phyloP scores from a whole-genome alignment of 2,797 vertebrate genomes.

The Myotis myotis region DNA sequence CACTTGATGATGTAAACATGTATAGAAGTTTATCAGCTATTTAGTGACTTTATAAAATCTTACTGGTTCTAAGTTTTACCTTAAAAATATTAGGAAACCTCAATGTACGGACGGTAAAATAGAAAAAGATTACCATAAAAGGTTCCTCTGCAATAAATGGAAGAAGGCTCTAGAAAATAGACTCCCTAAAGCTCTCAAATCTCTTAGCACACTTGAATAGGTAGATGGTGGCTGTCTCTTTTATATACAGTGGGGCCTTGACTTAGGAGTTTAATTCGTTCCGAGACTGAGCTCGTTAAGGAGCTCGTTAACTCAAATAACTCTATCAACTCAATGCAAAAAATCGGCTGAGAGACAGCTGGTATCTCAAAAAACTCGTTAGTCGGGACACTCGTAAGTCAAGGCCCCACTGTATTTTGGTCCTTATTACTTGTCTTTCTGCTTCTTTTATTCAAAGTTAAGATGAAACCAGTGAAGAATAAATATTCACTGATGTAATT shows the following conservation, averaged over 20 bases:
- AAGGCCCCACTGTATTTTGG: not conserved
- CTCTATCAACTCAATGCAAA: too few species aligned
- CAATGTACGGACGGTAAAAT: not conserved
- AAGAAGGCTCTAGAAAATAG: not conserved
- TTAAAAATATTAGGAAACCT: not conserved
- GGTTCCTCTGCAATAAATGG: not conserved
- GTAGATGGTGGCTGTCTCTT: not conserved
- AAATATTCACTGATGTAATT: not conserved
- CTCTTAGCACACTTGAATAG: not conserved
- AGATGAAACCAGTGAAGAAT: not conserved
- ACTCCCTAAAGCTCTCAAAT: not conserved
- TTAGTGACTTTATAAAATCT: conserved; percentile 6
- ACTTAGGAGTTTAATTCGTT: too few species aligned
- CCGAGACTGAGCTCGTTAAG: too few species aligned
- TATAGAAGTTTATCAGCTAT: not conserved
- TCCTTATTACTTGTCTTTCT: conserved; percentile 9
- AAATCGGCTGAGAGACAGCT: too few species aligned
- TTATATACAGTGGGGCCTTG: not conserved
- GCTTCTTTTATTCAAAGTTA: conserved; percentile 32
- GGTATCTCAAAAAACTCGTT: too few species aligned
- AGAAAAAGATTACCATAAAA: not conserved
- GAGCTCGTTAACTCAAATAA: too few species aligned
- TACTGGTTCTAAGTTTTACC: not conserved
- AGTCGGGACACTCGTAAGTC: too few species aligned
- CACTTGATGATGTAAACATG: not conserved